These are phyloP conservation scores for Loxodonta africana DNA, from an alignment of 2,113 vertebrate species.

Conservation along the genomic window DNA sequence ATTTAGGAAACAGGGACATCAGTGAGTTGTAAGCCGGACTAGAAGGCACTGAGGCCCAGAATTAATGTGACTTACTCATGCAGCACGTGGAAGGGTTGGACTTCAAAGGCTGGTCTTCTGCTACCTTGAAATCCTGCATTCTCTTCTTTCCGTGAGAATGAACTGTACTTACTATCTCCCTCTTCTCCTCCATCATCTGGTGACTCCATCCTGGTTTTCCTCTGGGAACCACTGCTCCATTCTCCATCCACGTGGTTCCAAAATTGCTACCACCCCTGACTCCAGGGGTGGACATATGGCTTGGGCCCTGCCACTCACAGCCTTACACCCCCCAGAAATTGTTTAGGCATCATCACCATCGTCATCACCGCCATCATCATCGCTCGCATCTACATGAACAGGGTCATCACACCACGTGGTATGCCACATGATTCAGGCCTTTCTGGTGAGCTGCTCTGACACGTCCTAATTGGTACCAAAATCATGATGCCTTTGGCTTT, in stretches of 20 bases:
- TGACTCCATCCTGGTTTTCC: background rate
- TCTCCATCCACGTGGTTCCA: background rate
- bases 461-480: background rate
- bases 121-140: background rate
- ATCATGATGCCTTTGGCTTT: background rate
- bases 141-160: background rate
- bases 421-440: background rate
- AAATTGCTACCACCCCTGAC: background rate
- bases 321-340: background rate
- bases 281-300: background rate
- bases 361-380: background rate
- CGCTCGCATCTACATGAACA: background rate
- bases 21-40: background rate
- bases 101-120: background rate
- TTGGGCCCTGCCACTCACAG: background rate
- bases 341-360: background rate
- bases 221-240: background rate
- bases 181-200: background rate
- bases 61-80: background rate
- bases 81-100: background rate
- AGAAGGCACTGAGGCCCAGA: background rate
- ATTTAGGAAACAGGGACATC: background rate
- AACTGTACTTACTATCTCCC: background rate
- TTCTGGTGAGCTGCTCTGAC: background rate
- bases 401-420: background rate